Evolutionary conservation across 1,140 invertebrate genomes (phyloP).

Genomic region (Caerostris extrusa): DNA sequence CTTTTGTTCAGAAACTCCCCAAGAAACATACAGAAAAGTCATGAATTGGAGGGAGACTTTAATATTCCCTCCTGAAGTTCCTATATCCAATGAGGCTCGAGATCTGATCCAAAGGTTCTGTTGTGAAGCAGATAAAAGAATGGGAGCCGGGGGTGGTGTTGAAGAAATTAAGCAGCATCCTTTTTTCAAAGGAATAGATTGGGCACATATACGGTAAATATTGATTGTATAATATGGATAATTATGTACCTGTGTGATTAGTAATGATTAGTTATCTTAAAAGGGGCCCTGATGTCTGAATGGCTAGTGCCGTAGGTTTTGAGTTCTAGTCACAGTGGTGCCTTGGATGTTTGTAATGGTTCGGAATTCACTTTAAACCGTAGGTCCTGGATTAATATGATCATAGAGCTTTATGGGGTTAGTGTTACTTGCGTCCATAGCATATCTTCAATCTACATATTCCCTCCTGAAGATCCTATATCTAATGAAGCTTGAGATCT

Average conservation of each 20-base stretch:
- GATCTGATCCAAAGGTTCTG: slow-evolving; percentile 88
- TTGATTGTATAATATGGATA: neutral
- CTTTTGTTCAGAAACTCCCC: slow-evolving; percentile 99
- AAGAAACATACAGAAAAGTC: slow-evolving; percentile 99
- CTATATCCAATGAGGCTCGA: slow-evolving; percentile 92
- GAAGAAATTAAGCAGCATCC: slow-evolving; percentile 84
- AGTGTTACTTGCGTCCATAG: no score
- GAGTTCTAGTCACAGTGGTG: no score
- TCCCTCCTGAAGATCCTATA: slow-evolving; percentile 99
- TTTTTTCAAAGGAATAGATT: slow-evolving; percentile 86
- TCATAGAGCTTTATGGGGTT: no score
- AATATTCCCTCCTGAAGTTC: slow-evolving; percentile 98
- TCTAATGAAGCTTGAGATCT: slow-evolving; percentile 88
- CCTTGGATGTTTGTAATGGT: no score
- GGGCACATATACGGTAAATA: slow-evolving; percentile 89
- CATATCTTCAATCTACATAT: slow-evolving; percentile 83
- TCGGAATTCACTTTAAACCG: no score
- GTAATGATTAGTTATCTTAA: no score
- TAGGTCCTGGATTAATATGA: no score
- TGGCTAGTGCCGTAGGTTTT: no score
- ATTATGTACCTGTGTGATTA: no score
- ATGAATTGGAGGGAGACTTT: slow-evolving; percentile 99
- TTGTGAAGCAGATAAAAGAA: slow-evolving; percentile 94
- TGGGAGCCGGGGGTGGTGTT: slow-evolving; percentile 82
- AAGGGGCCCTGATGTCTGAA: no score